Base-by-base conservation (phyloP, 2,797 vertebrate species). In the Arnoldichthys spilopterus region DNA sequence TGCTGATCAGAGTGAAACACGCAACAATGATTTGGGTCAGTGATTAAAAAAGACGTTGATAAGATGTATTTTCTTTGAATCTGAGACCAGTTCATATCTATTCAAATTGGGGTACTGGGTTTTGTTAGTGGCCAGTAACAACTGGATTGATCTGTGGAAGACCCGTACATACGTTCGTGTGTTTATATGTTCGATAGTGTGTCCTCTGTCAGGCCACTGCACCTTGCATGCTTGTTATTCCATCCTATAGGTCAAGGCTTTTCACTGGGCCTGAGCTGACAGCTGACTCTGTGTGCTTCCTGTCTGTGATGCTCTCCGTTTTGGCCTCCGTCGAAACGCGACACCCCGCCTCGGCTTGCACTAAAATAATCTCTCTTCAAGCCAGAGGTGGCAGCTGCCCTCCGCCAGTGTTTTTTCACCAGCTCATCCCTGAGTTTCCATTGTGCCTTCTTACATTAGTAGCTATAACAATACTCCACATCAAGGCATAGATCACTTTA, bases 171-270 rank as follows among this genome's bases (percentile, higher is more conserved):
- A 58, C 59, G n/a, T n/a, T n/a, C n/a, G 45, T 66, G 54, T 81
- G 59, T 62, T 54, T 2, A 24, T 58, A 16, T 32, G 58, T 61
- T 26, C 30, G 56, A 12, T 13, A 30, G 56, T 59, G 58, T 82
- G 89, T 90, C 83, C 83, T 77, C 85, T 86, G 85, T 83, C 61
- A 86, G 86, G 79, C 86, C 86, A 83, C 82, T 80, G 69, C 77
- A 79, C 80, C 67, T 86, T 81, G 83, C 88, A 20, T 93, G 90
- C 89, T 88, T 86, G 72, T 56, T 89, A 91, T 94, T 93, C 89
- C 91, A 92, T 89, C 88, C 90, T 85, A 87, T 93, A 93, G 93
- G 92, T 93, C 93, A 92, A 40, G 81, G 87, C 93, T 95, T 95
- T 93, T 92, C 92, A 86, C 89, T 93, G 84, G 88, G 88, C 89